phyloP scores from a whole-genome alignment of 2,797 vertebrate genomes.

The Spatula versicolor region DNA sequence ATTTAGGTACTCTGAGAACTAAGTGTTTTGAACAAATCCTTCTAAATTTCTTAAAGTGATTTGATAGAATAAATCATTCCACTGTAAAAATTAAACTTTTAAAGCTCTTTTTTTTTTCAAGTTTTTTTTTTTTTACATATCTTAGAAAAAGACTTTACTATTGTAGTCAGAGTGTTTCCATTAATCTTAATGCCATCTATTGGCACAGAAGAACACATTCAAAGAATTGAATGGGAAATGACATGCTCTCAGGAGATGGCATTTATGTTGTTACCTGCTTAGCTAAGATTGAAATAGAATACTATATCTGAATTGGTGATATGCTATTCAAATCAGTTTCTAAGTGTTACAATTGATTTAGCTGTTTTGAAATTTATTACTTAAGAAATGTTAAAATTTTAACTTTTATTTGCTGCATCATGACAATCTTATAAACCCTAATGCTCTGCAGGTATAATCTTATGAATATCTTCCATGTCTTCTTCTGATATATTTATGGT shows the following conservation, averaged over 20 bases:
- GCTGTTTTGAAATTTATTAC: constrained; percentile 56
- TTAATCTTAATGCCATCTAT: neutral
- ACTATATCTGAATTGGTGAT: constrained; percentile 18
- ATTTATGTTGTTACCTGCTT: neutral
- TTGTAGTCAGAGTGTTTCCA: neutral
- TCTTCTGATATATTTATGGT: neutral
- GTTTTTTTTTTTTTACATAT: neutral
- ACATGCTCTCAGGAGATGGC: neutral
- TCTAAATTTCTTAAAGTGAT: neutral
- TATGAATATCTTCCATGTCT: neutral
- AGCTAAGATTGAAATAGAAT: neutral
- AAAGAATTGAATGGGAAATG: neutral
- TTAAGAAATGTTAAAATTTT: neutral
- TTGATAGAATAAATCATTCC: neutral
- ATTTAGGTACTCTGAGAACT: neutral
- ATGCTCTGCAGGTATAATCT: neutral
- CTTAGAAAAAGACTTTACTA: neutral
- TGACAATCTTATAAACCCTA: neutral
- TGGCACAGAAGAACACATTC: neutral
- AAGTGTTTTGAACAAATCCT: neutral
- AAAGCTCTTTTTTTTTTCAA: neutral
- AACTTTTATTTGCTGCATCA: neutral
- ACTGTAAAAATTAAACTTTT: neutral
- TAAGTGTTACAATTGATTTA: neutral
- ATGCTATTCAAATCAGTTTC: constrained; percentile 50